Base-by-base conservation (phyloP, 2,113 vertebrate genomes). In the Odontesthes bonariensis region DNA sequence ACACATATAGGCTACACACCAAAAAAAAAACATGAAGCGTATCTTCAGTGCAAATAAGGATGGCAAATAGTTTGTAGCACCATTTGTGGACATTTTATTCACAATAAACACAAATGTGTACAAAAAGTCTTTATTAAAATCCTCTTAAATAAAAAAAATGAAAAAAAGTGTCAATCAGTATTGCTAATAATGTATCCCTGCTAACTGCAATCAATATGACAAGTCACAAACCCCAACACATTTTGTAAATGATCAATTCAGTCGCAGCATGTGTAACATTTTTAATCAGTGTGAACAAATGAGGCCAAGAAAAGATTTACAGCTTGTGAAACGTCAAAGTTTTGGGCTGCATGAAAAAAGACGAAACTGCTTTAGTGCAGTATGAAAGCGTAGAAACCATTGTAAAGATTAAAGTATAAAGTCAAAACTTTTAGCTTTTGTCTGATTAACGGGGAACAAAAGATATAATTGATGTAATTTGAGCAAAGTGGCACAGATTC, bases 11-110 rank as follows among this genome's bases (percentile, higher is more conserved):
- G n/a, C n/a, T n/a, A n/a, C n/a, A n/a, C 22, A 42, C 33, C 22
- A 35, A 33, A 1, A 58, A 22, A 55, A 4, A 11, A 10, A 55
- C 13, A 32, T n/a, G n/a, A 46, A 31, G 17, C 4, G 32, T 3
- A 56, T 46, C 11, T 35, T 4, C 3, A 47, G 38, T 6, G 1
- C 5, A n/a, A 52, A 47, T 20, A 49, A n/a, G 12, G n/a, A 56
- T 14, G n/a, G 12, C 9, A 60, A 60, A 66, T 58, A 40, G 31
- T 54, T 22, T 31, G 69, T 51, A n/a, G 49, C 35, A 54, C 13
- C n/a, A 5, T 31, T 35, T 66, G 61, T 89, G 79, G 69, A 79
- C 70, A 35, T 70, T 91, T 89, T 87, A 91, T 92, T 91, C 22
- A 81, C 68, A 67, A 52, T 88, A 69, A 74, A 81, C 55, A 80